Conservation (phyloP, 2,113 vertebrate species). For the Hypocryptadius cinnamomeus region DNA sequence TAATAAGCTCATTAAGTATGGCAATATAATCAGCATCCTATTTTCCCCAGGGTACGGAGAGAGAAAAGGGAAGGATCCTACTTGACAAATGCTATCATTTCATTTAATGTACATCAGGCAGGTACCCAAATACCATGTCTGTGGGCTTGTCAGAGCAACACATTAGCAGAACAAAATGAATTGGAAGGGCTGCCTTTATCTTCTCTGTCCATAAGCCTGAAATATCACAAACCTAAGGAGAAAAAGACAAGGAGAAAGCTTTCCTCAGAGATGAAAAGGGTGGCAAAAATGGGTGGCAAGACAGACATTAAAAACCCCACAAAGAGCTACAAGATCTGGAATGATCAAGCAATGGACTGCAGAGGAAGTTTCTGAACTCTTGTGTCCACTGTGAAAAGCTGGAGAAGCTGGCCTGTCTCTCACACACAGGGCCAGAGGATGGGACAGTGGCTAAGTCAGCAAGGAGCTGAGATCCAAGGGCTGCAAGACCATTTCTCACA, state of each 20-base stretch:
- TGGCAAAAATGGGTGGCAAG: background rate
- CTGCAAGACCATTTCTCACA: background rate
- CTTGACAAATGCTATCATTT: background rate
- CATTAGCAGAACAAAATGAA: background rate
- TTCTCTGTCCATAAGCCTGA: background rate
- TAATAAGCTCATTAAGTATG: background rate
- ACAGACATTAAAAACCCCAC: background rate
- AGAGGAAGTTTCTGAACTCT: background rate
- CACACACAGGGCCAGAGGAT: fast-evolving
- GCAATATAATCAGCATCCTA: background rate
- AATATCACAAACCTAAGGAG: background rate
- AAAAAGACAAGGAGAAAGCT: background rate
- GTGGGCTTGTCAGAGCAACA: background rate
- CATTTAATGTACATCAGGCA: background rate
- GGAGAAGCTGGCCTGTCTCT: background rate
- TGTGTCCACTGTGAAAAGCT: background rate
- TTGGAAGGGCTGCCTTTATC: background rate
- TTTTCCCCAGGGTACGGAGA: background rate
- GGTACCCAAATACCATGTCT: background rate
- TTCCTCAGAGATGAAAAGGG: background rate
- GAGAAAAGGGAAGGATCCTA: background rate
- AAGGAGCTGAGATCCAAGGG: background rate
- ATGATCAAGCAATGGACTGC: background rate
- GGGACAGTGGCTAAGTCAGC: background rate
- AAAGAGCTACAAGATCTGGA: background rate